Percentiles rank a stretch among this genome's conserved stretches.
Evolutionary conservation across 2,888 invertebrate species (phyloP).

Genomic region (Drosophila meridionalis): DNA sequence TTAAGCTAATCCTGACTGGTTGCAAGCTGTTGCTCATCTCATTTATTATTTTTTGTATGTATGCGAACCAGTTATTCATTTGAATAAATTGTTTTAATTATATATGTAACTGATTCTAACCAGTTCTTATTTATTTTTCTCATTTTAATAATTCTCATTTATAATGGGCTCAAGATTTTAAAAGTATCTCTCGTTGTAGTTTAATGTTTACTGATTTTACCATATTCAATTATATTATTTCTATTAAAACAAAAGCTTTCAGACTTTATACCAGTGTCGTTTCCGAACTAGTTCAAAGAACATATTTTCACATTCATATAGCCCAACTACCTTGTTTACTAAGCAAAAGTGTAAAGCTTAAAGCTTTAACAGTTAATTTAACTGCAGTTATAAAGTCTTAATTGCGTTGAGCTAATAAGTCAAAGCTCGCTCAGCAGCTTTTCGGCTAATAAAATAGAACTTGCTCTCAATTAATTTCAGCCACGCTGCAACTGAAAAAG

Average conservation of each 20-base stretch:
- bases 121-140: no score
- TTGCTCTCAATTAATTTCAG: neutral
- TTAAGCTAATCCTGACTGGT: neutral
- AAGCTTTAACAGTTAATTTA: neutral
- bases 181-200: no score
- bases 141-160: no score
- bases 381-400: neutral
- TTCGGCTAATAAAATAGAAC: constrained; percentile 1
- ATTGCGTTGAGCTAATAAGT: constrained; percentile 5
- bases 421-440: constrained; percentile 17
- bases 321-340: neutral
- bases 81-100: neutral
- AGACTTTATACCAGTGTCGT: no score
- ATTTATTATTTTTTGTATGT: neutral
- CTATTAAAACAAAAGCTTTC: no score
- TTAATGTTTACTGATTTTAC: no score
- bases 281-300: neutral
- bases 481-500: neutral
- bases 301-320: neutral
- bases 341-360: neutral
- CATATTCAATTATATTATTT: no score
- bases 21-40: neutral
- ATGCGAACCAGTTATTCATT: neutral
- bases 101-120: neutral
- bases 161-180: no score